Evolutionary conservation across 2,113 vertebrate genomes (phyloP).

Genomic region (Uropsilus gracilis): DNA sequence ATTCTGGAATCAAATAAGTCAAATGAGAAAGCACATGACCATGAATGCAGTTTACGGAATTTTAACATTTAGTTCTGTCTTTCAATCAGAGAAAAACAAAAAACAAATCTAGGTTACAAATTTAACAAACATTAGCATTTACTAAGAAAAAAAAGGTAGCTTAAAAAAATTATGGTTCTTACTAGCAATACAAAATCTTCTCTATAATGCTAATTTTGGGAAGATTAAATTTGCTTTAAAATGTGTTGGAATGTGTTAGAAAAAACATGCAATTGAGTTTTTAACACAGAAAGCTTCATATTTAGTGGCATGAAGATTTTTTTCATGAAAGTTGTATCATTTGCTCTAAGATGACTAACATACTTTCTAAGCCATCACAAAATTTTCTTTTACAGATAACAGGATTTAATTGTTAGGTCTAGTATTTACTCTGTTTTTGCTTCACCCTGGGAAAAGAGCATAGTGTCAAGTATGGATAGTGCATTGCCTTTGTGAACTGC

Average conservation of each 20-base stretch:
- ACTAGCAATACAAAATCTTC: slow-evolving; percentile 80
- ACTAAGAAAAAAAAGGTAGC: slow-evolving; percentile 77
- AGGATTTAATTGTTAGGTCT: neutral
- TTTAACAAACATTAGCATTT: slow-evolving; percentile 89
- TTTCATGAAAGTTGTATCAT: slow-evolving; percentile 54
- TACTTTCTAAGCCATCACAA: slow-evolving; percentile 22
- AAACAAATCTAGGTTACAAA: slow-evolving; percentile 81
- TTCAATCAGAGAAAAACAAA: slow-evolving; percentile 83
- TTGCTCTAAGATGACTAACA: slow-evolving; percentile 66
- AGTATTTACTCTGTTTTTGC: neutral
- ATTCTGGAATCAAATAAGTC: slow-evolving; percentile 75
- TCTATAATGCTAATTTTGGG: slow-evolving; percentile 73
- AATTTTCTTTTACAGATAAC: slow-evolving; percentile 33
- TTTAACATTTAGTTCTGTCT: slow-evolving; percentile 85
- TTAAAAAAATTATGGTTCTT: slow-evolving; percentile 77
- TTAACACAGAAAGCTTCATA: slow-evolving; percentile 52
- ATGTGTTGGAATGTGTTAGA: slow-evolving; percentile 60
- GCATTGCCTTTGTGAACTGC: neutral
- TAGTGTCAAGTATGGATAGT: neutral
- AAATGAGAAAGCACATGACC: slow-evolving; percentile 76
- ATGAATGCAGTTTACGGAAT: slow-evolving; percentile 56
- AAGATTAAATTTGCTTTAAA: slow-evolving; percentile 77
- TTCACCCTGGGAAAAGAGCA: neutral
- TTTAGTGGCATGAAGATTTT: slow-evolving; percentile 42
- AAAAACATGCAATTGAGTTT: slow-evolving; percentile 59